phyloP scores from a whole-genome alignment of 2,113 vertebrate genomes.

The Barbus barbus region DNA sequence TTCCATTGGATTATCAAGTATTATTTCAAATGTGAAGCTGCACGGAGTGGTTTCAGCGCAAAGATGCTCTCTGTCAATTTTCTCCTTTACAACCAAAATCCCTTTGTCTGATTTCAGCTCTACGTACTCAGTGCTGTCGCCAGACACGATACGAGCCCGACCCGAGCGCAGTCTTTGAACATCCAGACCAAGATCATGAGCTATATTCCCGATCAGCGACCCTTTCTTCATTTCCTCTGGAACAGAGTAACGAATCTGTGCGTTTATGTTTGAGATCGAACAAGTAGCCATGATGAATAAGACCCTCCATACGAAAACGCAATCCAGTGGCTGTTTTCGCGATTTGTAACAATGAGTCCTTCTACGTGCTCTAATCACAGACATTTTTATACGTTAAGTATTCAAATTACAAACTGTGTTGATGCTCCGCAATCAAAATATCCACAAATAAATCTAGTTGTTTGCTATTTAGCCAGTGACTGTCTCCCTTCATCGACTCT shows the following conservation, averaged over 20 bases:
- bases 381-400: background rate
- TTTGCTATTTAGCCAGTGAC: background rate
- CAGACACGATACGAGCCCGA: constrained; percentile 65
- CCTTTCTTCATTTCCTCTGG: constrained; percentile 72
- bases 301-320: constrained; percentile 14
- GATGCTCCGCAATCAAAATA: background rate
- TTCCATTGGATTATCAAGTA: constrained; percentile 78
- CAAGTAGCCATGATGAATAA: constrained; percentile 4
- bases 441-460: background rate
- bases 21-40: constrained; percentile 71
- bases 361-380: too few species aligned
- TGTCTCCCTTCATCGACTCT: background rate
- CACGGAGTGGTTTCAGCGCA: constrained; percentile 68
- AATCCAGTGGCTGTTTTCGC: background rate
- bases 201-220: constrained; percentile 72
- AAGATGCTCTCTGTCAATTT: constrained; percentile 74
- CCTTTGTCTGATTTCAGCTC: constrained; percentile 63
- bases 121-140: constrained; percentile 66
- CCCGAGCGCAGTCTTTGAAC: constrained; percentile 62
- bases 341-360: background rate
- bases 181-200: constrained; percentile 72
- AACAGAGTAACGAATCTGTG: constrained; percentile 71
- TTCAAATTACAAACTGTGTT: background rate
- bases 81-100: constrained; percentile 66
- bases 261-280: background rate